Base-by-base conservation (phyloP, 2,888 invertebrate genomes). In the Melanargia galathea region DNA sequence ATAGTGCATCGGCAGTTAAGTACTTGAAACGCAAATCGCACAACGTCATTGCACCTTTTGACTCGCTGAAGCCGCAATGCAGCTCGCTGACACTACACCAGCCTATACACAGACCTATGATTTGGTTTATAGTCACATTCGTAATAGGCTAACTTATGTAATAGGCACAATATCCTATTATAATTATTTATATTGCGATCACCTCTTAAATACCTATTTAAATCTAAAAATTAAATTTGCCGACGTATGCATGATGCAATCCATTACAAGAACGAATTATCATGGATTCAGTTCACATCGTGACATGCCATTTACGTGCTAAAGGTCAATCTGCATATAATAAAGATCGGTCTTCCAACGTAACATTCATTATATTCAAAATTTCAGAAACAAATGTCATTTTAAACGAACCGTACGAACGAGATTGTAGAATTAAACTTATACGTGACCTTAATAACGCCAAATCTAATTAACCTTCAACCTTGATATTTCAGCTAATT, bases 31-130 rank as follows among this genome's bases (percentile, higher is more conserved):
- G 77, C 72, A 77, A 78, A 75, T 76, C 74, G 79, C 72, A 71
- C 73, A 65, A 79, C 81, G 76, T 52, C 84, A 85, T 76, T 86
- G 86, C 84, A 86, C 84, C 83, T 81, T 81, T 75, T 78, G 81
- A 82, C 81, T 82, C 77, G 73, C 70, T 75, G 76, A 72, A 78
- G 70, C 84, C 85, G 88, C 89, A 89, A 77, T 89, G 88, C 87
- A 85, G 83, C 71, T 77, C 73, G 76, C 78, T 75, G 74, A 82
- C 85, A 85, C 86, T 83, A 85, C 83, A 77, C 82, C 81, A 75
- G 74, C 67, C 73, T 76, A 68, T 68, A n/a, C n/a, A n/a, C n/a
- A n/a, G n/a, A n/a, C n/a, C n/a, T 30, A 67, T 65, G 24, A 54
- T 63, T 65, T 43, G 62, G 60, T 71, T 77, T 63, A 52, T n/a